Evolutionary conservation across 2,113 vertebrate species (phyloP), one percentile per base, ranked within the genome.

Genomic region (Chinchilla lanigera): DNA sequence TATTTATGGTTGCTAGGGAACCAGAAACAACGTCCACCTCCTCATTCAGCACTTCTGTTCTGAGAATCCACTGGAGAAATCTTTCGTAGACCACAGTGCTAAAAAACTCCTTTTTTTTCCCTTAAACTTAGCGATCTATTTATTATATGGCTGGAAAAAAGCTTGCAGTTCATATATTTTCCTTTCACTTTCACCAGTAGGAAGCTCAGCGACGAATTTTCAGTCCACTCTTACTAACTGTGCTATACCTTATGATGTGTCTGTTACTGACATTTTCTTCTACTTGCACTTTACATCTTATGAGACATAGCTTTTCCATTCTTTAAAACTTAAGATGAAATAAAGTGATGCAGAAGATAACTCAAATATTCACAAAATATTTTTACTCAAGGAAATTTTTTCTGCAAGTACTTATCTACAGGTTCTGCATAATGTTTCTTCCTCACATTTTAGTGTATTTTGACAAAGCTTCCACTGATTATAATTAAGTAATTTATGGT

Each of bases 401-500:
- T 81, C 54, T 54, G 20, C 24, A 61, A 67, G 41, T n/a, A 75
- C 52, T 38, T 38, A 47, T 60, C 67, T 61, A n/a, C 81, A 83
- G 60, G 20, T 71, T 10, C 19, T 26, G 65, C 28, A 44, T n/a
- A n/a, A 5, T 83, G 2, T 44, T 56, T 78, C 33, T 90, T 84
- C 54, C 54, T 93, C 13, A 26, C 2, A 38, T 33, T 41, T 41
- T 56, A 82, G 35, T 52, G 41, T 26, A 7, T 28, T 89, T 71
- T 60, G 0, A 30, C 19, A 80, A 86, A 69, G 13, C 6, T 60
- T 71, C 35, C 47, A 65, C 20, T 26, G 9, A 58, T 73, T 86
- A 90, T 84, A 80, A 78, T 52, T 50, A 90, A 92, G 82, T 92
- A 69, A 84, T 35, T 95, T 56, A 33, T 26, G 30, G 4, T 75